These are phyloP conservation scores for Archilochus colubris DNA, from an alignment of 2,113 vertebrate genomes.

Conservation along the genomic window DNA sequence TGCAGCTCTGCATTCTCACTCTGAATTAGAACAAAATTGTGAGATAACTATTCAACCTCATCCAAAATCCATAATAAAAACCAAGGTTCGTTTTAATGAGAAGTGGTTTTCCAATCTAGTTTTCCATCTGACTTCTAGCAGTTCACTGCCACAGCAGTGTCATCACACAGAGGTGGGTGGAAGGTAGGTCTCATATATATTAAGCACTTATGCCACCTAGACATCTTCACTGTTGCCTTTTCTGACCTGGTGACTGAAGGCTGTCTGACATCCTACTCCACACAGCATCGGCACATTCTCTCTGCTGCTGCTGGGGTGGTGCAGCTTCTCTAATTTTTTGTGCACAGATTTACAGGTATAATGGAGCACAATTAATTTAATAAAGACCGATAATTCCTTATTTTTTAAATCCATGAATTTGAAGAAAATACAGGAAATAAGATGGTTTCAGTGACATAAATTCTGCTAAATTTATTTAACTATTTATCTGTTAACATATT, in stretches of 20 bases:
- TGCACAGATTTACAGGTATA: background rate
- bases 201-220: accelerated
- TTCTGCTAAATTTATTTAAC: slow-evolving; percentile 5
- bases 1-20: background rate
- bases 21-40: background rate
- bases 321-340: background rate
- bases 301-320: background rate
- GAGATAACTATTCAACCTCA: background rate
- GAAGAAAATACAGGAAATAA: background rate
- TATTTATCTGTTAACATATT: too few species aligned
- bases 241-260: background rate
- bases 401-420: background rate
- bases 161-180: background rate
- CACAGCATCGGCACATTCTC: background rate
- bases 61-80: background rate
- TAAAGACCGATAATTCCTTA: background rate
- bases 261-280: background rate
- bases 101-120: background rate
- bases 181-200: background rate
- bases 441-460: background rate
- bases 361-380: background rate
- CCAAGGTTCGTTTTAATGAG: background rate
- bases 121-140: background rate
- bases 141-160: background rate
- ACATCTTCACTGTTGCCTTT: background rate